phyloP scores from a whole-genome alignment of 2,888 invertebrate species.

The Ormyrus nitidulus region DNA sequence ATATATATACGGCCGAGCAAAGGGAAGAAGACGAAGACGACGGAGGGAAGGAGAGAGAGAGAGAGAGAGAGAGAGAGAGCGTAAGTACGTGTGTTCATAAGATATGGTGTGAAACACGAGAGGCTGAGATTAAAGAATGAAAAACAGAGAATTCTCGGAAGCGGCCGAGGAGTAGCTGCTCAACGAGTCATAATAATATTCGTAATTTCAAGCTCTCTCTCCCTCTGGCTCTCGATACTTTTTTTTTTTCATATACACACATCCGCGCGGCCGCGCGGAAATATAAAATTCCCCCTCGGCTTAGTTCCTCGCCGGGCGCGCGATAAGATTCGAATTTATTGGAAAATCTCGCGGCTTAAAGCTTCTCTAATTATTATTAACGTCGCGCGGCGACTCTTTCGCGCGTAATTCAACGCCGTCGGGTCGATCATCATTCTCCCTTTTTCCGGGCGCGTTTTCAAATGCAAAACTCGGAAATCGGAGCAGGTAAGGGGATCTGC shows the following conservation, averaged over 20 bases:
- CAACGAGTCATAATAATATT: slow-evolving; percentile 68
- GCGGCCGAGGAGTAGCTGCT: slow-evolving; percentile 53
- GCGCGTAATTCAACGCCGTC: background rate
- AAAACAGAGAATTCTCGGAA: slow-evolving; percentile 75
- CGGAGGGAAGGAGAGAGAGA: background rate
- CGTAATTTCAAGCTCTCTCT: slow-evolving; percentile 71
- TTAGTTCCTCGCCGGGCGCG: background rate
- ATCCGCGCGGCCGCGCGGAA: slow-evolving; percentile 37
- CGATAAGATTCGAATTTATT: slow-evolving; percentile 46
- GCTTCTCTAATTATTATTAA: no score
- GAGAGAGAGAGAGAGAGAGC: background rate
- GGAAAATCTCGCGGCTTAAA: background rate
- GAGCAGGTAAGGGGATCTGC: no score
- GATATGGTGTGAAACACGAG: slow-evolving; percentile 74
- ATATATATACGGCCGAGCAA: background rate
- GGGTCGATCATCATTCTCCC: slow-evolving; percentile 17
- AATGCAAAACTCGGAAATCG: no score
- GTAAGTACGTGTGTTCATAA: slow-evolving; percentile 59
- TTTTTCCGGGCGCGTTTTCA: background rate
- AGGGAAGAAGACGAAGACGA: slow-evolving; percentile 19
- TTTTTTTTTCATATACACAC: background rate
- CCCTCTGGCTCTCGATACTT: slow-evolving; percentile 39
- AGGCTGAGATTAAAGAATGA: slow-evolving; percentile 74
- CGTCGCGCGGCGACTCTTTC: background rate
- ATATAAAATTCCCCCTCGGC: slow-evolving; percentile 40